Evolutionary conservation across 2,113 vertebrate genomes (phyloP), one percentile per base, ranked within the genome.

Genomic region (Cyanistes caeruleus): DNA sequence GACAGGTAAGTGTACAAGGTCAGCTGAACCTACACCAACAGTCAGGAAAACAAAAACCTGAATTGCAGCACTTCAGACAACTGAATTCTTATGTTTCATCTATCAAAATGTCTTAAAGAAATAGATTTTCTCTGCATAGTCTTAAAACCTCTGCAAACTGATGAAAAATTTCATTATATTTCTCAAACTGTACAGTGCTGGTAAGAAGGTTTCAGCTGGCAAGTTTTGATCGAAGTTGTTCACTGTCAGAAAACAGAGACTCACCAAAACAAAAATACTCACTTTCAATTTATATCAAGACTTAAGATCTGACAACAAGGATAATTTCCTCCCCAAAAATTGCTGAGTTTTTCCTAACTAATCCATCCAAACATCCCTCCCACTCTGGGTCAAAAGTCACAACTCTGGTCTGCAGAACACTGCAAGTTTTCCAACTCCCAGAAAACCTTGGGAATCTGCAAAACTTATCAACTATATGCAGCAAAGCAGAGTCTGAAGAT

Each of bases 1-100:
- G 99, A 99, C 48, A 99, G 94, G 89, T 99, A 99, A 43, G 99
- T 99, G 96, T 99, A 99, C 35, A 99, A 98, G 44, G 96, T 98
- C 97, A 99, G 87, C 89, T 99, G 99, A 79, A 99, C 99, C 99
- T 99, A 93, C 7, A 97, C 30, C 62, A 89, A 28, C 83, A 95
- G 72, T 10, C 20, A 85, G 52, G 30, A 95, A 77, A 86, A 3
- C 8, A 70, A 62, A 90, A 63, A 43, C 9, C 18, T 74, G 35
- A 67, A 84, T 2, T 20, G 33, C 35, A 84, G 39, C 55, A 67
- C 2, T 5, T 13, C 46, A 51, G 27, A 31, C 23, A 91, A 78
- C 24, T 13, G 14, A 43, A 24, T 33, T 70, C n/a, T 35, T 65
- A 56, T 5, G 3, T 33, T 39, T 72, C 33, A 41, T 7, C 33